phyloP scores from a whole-genome alignment of 2,888 invertebrate species.

The Norana najaformis region DNA sequence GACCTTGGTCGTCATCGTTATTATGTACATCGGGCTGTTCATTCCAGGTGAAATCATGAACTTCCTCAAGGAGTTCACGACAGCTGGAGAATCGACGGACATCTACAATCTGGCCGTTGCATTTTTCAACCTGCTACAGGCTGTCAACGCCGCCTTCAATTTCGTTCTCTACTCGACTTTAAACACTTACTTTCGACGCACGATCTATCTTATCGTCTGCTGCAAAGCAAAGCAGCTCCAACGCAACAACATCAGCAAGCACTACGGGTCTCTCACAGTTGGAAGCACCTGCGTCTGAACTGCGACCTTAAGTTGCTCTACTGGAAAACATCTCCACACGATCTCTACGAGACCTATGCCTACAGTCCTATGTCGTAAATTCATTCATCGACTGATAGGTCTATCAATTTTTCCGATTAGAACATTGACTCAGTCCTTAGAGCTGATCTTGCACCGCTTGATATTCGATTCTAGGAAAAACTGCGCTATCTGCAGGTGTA shows the following conservation, averaged over 20 bases:
- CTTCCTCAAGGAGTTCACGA: slow-evolving; percentile 8
- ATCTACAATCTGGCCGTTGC: slow-evolving; percentile 27
- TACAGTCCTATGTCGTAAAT: no score
- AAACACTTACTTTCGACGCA: slow-evolving; percentile 30
- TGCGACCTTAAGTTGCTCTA: background rate
- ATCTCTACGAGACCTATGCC: no score
- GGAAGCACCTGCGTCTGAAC: slow-evolving; percentile 22
- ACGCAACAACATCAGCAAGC: background rate
- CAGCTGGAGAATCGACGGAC: background rate
- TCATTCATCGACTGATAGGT: no score
- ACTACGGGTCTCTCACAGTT: slow-evolving; percentile 24
- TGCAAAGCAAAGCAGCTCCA: background rate
- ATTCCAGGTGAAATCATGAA: slow-evolving; percentile 29
- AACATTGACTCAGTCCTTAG: no score
- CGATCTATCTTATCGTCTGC: slow-evolving; percentile 19
- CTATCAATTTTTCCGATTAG: no score
- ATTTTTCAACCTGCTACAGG: slow-evolving; percentile 24
- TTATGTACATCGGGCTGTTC: slow-evolving; percentile 31
- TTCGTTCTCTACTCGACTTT: slow-evolving; percentile 28
- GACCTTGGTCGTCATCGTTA: slow-evolving; percentile 26
- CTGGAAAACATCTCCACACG: background rate
- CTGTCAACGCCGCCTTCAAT: slow-evolving; percentile 28
- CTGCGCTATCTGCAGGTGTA: no score
- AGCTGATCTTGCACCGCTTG: no score
- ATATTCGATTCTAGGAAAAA: no score